Conservation (phyloP, 2,888 invertebrate genomes). For the Melanophora roralis region DNA sequence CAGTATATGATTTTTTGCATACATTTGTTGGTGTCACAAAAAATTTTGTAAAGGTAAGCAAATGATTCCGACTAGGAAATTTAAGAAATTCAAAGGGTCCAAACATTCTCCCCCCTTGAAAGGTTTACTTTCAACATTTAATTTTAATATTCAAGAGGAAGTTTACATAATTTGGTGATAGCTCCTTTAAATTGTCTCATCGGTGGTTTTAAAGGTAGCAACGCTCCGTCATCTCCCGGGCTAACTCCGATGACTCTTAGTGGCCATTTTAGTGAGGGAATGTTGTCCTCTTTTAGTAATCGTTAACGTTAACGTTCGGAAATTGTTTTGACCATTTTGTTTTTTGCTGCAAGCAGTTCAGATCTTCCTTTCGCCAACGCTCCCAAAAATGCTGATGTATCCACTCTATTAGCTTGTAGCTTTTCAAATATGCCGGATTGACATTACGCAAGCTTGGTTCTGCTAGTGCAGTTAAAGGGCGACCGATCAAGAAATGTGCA, state of each 20-base stretch:
- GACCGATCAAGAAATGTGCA: constrained; percentile 59
- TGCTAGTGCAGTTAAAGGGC: constrained; percentile 18
- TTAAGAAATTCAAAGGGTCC: too few relatives aligned
- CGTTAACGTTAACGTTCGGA: neutral
- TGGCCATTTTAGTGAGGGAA: constrained; percentile 20
- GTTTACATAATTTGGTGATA: constrained; percentile 28
- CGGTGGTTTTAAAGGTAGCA: too few relatives aligned
- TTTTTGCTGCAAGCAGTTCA: constrained; percentile 18
- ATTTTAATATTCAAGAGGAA: constrained; percentile 12
- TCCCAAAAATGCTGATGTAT: constrained; percentile 49
- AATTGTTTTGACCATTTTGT: constrained; percentile 24
- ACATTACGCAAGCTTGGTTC: constrained; percentile 22
- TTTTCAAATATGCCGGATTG: constrained; percentile 6
- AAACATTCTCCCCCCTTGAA: constrained; percentile 34
- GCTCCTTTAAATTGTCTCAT: constrained; percentile 30
- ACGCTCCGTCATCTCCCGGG: constrained; percentile 13
- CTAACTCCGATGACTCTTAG: constrained; percentile 19
- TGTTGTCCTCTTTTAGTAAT: constrained; percentile 31
- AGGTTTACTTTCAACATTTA: constrained; percentile 13
- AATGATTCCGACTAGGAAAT: too few relatives aligned
- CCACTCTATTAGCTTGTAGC: constrained; percentile 32
- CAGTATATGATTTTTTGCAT: too few relatives aligned
- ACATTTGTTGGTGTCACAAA: too few relatives aligned
- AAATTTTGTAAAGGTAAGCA: too few relatives aligned
- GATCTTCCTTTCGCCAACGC: constrained; percentile 48